These are phyloP conservation scores for Sipha flava DNA, from an alignment of 1,140 invertebrate genomes.

Conservation along the genomic window DNA sequence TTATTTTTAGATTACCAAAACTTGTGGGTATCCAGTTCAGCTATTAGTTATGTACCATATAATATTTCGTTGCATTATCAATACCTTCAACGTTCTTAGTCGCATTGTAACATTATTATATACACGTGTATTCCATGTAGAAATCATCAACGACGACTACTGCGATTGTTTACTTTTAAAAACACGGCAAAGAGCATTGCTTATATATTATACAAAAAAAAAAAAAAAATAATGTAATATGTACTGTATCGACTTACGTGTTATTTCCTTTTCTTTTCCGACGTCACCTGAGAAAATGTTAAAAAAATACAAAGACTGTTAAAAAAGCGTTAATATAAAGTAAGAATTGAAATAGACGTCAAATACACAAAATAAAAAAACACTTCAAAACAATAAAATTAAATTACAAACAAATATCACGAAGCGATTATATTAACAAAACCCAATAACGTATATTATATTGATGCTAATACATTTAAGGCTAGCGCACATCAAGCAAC, in stretches of 20 bases:
- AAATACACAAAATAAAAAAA: neutral
- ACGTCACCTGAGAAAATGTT: constrained; percentile 23
- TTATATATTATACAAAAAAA: neutral
- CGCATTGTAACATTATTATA: too few relatives aligned
- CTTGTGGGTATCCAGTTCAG: too few relatives aligned
- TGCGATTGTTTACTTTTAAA: neutral
- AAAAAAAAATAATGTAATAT: neutral
- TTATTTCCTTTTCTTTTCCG: constrained; percentile 28
- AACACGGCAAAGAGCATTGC: neutral
- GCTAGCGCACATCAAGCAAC: neutral
- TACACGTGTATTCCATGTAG: too few relatives aligned
- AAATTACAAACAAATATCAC: neutral
- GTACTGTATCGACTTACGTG: neutral
- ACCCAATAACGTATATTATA: neutral
- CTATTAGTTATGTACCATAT: too few relatives aligned
- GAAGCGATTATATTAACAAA: constrained; percentile 1
- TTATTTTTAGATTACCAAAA: too few relatives aligned
- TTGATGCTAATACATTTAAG: neutral
- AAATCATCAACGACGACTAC: neutral
- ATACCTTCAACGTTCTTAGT: too few relatives aligned
- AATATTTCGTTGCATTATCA: too few relatives aligned
- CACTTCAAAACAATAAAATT: neutral
- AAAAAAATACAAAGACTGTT: neutral
- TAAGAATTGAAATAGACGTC: neutral
- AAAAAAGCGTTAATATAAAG: neutral